Conservation (phyloP, 2,797 vertebrate species). For the Schizothorax lantsangensis region DNA sequence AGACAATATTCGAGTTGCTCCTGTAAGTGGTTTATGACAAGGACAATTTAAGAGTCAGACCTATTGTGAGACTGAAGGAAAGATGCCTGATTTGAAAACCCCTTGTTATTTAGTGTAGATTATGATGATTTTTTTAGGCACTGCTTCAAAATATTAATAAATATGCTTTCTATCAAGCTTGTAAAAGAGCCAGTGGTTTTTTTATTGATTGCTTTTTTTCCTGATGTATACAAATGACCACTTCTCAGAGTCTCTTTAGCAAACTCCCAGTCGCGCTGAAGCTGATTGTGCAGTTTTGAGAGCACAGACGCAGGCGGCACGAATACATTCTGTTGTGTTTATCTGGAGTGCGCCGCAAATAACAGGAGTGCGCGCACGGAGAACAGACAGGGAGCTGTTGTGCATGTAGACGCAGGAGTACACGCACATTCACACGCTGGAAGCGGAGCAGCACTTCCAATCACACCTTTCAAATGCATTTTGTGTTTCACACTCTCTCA, state of each 20-base stretch:
- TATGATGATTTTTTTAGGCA: not conserved
- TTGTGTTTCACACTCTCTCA: constrained; percentile 52
- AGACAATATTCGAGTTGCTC: not conserved
- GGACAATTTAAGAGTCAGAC: not conserved
- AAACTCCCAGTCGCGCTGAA: constrained; percentile 12
- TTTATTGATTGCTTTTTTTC: constrained; percentile 34
- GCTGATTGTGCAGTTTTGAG: constrained; percentile 47
- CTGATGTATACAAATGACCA: constrained; percentile 37
- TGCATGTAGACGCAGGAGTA: constrained; percentile 19
- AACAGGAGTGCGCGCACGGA: not conserved
- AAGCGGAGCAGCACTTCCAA: constrained; percentile 32
- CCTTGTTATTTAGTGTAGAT: not conserved
- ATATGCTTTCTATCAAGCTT: not conserved
- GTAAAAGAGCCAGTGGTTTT: not conserved
- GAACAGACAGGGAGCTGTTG: constrained; percentile 28
- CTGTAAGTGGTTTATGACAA: not conserved
- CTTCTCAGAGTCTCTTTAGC: constrained; percentile 37
- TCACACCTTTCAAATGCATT: constrained; percentile 47
- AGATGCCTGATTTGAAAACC: not conserved
- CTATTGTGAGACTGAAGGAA: not conserved
- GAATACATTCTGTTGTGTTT: constrained; percentile 43
- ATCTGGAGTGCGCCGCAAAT: constrained; percentile 27
- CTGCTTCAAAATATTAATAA: constrained; percentile 6
- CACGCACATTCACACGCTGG: constrained; percentile 13
- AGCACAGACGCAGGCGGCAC: constrained; percentile 16